These are phyloP conservation scores for Agriotes lineatus DNA, from an alignment of 2,888 invertebrate genomes.

Conservation along the genomic window DNA sequence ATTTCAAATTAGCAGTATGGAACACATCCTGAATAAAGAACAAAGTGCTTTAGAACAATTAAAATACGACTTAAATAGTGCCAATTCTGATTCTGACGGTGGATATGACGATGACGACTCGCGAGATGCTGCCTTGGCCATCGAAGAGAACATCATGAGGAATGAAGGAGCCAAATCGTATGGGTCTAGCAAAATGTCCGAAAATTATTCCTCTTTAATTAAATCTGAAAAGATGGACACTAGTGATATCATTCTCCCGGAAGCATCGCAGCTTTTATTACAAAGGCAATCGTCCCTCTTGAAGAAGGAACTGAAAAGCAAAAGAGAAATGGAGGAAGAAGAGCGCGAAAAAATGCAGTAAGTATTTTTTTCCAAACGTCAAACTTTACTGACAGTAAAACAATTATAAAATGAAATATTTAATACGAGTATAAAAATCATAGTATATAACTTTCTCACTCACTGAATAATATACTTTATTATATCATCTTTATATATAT, in stretches of 20 bases:
- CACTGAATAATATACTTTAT: too few species aligned
- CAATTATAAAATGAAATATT: too few species aligned
- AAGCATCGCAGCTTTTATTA: constrained; percentile 54
- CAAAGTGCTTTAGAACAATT: constrained; percentile 54
- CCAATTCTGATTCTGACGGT: constrained; percentile 61
- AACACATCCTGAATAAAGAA: constrained; percentile 31
- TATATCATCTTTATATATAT: too few species aligned
- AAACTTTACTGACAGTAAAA: too few species aligned
- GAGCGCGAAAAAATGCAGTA: constrained; percentile 97
- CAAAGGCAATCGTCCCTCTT: constrained; percentile 61
- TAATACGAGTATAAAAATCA: too few species aligned
- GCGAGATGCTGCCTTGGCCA: constrained; percentile 54
- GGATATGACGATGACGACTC: constrained; percentile 59
- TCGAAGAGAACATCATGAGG: constrained; percentile 57
- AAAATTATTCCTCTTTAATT: constrained; percentile 23
- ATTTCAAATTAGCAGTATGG: constrained; percentile 16
- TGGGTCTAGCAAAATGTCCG: neutral
- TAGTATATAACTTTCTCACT: too few species aligned
- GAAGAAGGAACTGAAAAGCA: constrained; percentile 77
- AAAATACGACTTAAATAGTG: constrained; percentile 58
- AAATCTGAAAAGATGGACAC: constrained; percentile 32
- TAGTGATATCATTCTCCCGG: constrained; percentile 61
- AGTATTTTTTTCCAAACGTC: too few species aligned
- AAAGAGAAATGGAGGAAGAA: constrained; percentile 91
- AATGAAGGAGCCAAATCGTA: constrained; percentile 33